These are phyloP conservation scores for Branchellion lobata DNA, from an alignment of 2,888 invertebrate genomes.

Conservation along the genomic window DNA sequence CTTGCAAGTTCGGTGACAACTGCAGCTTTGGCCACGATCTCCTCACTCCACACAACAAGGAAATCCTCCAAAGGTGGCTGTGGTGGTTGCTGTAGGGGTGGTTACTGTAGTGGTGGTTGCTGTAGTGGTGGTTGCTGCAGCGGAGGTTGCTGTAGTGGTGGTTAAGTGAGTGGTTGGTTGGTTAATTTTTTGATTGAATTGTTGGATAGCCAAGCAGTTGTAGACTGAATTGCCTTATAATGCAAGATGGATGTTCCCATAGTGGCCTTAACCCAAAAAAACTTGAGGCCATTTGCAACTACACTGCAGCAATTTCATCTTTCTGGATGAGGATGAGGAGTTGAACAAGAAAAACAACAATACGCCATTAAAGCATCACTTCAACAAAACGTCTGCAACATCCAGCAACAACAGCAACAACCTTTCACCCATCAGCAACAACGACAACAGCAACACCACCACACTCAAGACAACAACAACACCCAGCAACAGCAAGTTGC, in stretches of 20 bases:
- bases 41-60: constrained; percentile 4
- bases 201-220: constrained; percentile 22
- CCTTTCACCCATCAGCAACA: background rate
- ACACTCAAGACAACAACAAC: background rate
- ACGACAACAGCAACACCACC: background rate
- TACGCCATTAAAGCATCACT: background rate
- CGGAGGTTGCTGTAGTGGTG: constrained; percentile 39
- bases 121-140: constrained; percentile 18
- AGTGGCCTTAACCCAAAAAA: too few species aligned
- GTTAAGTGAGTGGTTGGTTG: constrained; percentile 47
- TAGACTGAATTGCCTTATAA: too few species aligned
- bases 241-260: too few species aligned
- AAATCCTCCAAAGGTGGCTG: constrained; percentile 25
- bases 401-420: background rate
- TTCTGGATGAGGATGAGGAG: background rate
- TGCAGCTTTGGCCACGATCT: constrained; percentile 44
- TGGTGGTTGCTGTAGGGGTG: too few species aligned
- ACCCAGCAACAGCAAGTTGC: background rate
- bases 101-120: background rate
- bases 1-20: constrained; percentile 39
- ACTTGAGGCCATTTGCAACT: too few species aligned
- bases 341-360: background rate
- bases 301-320: background rate
- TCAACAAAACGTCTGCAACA: background rate
- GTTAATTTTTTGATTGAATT: background rate